Base-by-base conservation (phyloP, 2,888 invertebrate species). In the Drosophila bunnanda region DNA sequence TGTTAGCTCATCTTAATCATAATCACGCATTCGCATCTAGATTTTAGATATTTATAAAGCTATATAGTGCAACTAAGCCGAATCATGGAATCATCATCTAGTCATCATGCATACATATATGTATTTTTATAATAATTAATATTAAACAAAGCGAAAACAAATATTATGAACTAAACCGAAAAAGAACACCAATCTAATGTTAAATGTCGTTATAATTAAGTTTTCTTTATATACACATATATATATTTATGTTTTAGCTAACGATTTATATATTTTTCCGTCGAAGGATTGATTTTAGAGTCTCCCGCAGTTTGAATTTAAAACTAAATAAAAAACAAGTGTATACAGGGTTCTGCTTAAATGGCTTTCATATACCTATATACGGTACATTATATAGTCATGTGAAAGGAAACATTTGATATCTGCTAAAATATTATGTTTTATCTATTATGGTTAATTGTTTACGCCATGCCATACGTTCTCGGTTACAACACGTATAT, bases 201-300 rank as follows among this genome's bases (percentile, higher is more conserved):
- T 83, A 85, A 83, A 84, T 85, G 88, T 82, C 82, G 88, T 83
- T 88, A 85, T 54, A 81, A 81, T 82, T 83, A 88, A 88, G 88
- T 83, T 88, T 81, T 85, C 64, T 62, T 73, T 72, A 72, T 71
- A 72, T 71, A 70, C 56, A 67, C 66, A 67, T 53, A 66, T 67
- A 66, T 67, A 68, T 67, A 67, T 67, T 38, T 75, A 86, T 82
- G 88, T 85, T 85, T 82, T 88, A 86, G 81, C 76, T 25, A 82
- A 80, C 80, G 75, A 76, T 80, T 80, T 75, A 75, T 68, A 66
- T 44, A 67, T 67, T 66, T 66, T 78, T 80, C 75, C 59, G 61
- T 60, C 55, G 25, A 60, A 60, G 39, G 46, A 68, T 65, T 81
- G 57, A 67, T 67, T 67, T 67, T 28, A 17, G 41, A 61, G 64